Conservation (phyloP, 35 echinoderm and acorn worm species). For the Apostichopus californicus region DNA sequence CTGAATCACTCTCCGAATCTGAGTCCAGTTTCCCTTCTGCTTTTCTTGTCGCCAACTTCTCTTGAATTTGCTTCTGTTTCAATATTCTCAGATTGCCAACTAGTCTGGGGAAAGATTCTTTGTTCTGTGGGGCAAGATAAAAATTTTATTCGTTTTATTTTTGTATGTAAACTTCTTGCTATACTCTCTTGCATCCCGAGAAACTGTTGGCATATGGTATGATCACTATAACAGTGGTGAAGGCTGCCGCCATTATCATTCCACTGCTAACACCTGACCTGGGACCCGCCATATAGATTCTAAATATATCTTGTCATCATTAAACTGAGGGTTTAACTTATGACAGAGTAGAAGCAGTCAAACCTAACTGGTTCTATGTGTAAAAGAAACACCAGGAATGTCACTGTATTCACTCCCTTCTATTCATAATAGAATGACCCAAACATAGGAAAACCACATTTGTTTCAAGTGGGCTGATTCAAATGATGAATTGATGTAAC, state of each 20-base stretch:
- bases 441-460: no score
- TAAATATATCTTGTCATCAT: no score
- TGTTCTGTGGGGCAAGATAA: constrained; percentile 29
- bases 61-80: constrained; percentile 83
- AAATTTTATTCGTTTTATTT: not conserved
- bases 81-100: constrained; percentile 86
- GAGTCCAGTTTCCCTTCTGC: constrained; percentile 69
- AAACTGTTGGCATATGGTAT: not conserved
- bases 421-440: no score
- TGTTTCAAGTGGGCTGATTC: no score
- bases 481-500: no score
- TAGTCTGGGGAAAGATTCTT: constrained; percentile 64
- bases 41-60: constrained; percentile 59
- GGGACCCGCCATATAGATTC: no score
- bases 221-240: not conserved
- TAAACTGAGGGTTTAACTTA: no score
- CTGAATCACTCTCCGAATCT: constrained; percentile 83
- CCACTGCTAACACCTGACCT: no score
- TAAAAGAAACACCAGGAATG: no score
- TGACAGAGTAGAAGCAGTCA: no score
- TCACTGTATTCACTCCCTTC: no score
- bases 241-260: not conserved
- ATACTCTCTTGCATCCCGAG: not conserved
- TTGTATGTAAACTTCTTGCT: not conserved
- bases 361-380: no score